Evolutionary conservation across 2,888 invertebrate species (phyloP).

Genomic region (Pollenia labialis): DNA sequence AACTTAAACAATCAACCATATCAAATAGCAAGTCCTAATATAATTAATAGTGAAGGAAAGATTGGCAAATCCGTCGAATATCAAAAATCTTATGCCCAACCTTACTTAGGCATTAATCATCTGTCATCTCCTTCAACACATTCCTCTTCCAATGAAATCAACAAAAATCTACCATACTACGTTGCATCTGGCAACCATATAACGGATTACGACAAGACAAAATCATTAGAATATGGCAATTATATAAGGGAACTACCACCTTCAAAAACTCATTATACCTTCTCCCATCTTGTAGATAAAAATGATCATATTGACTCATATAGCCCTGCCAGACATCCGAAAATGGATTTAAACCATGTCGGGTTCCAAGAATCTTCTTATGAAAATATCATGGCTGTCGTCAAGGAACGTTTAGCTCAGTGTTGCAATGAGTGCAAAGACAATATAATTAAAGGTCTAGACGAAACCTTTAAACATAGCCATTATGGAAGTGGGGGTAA

Average conservation of each 20-base stretch:
- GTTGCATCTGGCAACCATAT: not conserved
- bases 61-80: not conserved
- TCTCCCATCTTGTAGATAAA: not conserved
- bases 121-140: not conserved
- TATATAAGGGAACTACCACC: slow-evolving; percentile 3
- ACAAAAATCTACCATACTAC: slow-evolving; percentile 1
- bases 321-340: not conserved
- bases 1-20: slow-evolving; percentile 29
- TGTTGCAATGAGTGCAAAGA: slow-evolving; percentile 76
- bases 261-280: not conserved
- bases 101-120: slow-evolving; percentile 4
- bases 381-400: slow-evolving; percentile 22
- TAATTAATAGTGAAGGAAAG: slow-evolving; percentile 13
- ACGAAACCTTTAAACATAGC: slow-evolving; percentile 22
- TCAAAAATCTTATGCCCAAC: slow-evolving; percentile 30
- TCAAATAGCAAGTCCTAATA: slow-evolving; percentile 22
- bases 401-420: slow-evolving; percentile 68
- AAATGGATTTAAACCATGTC: not conserved
- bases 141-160: slow-evolving; percentile 24
- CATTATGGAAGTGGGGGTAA: not conserved
- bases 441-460: slow-evolving; percentile 40
- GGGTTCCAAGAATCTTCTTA: slow-evolving; percentile 3
- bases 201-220: not conserved
- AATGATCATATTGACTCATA: not conserved
- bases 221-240: not conserved